Conservation (phyloP, 2,888 invertebrate species). For the Oligia latruncula region DNA sequence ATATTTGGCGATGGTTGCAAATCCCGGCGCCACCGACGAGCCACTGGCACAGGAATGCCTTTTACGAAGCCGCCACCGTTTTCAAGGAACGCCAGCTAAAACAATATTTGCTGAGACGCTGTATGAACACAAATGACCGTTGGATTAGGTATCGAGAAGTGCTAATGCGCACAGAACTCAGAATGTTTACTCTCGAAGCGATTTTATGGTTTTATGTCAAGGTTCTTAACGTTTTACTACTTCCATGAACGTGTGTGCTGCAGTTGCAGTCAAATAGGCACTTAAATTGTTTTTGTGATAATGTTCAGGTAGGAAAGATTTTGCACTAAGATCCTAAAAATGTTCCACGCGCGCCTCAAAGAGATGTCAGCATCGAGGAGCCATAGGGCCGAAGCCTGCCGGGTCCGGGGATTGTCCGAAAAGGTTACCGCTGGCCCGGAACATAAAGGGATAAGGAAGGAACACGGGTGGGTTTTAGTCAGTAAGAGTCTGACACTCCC, state of each 20-base stretch:
- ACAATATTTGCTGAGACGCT: conserved; percentile 86
- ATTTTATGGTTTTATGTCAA: conserved; percentile 35
- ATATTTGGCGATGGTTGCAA: conserved; percentile 87
- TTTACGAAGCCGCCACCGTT: conserved; percentile 76
- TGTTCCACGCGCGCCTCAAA: no score
- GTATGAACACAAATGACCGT: conserved; percentile 89
- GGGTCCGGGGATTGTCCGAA: no score
- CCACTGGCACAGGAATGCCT: conserved; percentile 71
- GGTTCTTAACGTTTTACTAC: conserved; percentile 24
- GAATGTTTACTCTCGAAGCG: conserved; percentile 48
- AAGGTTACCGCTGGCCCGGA: no score
- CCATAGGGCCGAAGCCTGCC: no score
- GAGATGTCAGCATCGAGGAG: no score
- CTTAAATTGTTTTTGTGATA: not conserved
- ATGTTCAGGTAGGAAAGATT: not conserved
- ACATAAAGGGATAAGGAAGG: no score
- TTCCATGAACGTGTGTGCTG: conserved; percentile 21
- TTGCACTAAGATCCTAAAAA: not conserved
- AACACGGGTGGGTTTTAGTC: no score
- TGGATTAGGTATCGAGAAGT: conserved; percentile 80
- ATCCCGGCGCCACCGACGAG: conserved; percentile 82
- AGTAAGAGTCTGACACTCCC: no score
- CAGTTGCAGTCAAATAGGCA: conserved; percentile 5
- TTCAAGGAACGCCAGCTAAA: conserved; percentile 82
- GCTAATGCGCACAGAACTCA: conserved; percentile 52